Percentiles rank a stretch among this genome's conserved stretches.
These are phyloP conservation scores for Andrena flavipes DNA, from an alignment of 2,888 invertebrate genomes.

Conservation along the genomic window DNA sequence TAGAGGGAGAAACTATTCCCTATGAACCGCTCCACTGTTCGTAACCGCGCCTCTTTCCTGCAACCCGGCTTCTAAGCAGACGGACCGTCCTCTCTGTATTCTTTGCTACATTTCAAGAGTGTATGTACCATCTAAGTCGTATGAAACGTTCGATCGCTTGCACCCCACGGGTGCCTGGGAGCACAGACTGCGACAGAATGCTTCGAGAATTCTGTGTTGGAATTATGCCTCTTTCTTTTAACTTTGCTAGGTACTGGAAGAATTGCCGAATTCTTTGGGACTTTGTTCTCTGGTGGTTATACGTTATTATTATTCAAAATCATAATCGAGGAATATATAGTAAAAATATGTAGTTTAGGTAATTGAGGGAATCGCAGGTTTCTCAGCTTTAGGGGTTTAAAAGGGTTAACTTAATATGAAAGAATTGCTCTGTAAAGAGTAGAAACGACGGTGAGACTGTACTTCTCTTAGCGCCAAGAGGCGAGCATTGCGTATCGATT, in stretches of 20 bases:
- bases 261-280: too few relatives aligned
- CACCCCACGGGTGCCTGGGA: background rate
- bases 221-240: too few relatives aligned
- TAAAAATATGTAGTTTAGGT: too few relatives aligned
- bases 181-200: background rate
- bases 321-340: too few relatives aligned
- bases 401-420: background rate
- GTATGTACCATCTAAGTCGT: slow-evolving; percentile 7
- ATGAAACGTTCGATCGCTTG: slow-evolving; percentile 16
- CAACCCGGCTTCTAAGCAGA: slow-evolving; percentile 63
- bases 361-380: too few relatives aligned
- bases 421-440: background rate
- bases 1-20: slow-evolving; percentile 66
- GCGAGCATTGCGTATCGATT: slow-evolving; percentile 30
- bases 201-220: background rate
- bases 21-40: slow-evolving; percentile 64
- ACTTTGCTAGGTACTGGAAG: background rate
- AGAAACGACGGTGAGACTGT: background rate
- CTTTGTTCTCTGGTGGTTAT: too few relatives aligned
- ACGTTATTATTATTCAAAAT: too few relatives aligned
- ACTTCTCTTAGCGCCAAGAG: background rate
- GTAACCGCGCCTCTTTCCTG: slow-evolving; percentile 59
- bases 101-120: slow-evolving; percentile 50
- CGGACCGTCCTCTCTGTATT: slow-evolving; percentile 49
- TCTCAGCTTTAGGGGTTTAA: too few relatives aligned